Base-by-base conservation (phyloP, 2,888 invertebrate species). In the Ophion obscuratus region DNA sequence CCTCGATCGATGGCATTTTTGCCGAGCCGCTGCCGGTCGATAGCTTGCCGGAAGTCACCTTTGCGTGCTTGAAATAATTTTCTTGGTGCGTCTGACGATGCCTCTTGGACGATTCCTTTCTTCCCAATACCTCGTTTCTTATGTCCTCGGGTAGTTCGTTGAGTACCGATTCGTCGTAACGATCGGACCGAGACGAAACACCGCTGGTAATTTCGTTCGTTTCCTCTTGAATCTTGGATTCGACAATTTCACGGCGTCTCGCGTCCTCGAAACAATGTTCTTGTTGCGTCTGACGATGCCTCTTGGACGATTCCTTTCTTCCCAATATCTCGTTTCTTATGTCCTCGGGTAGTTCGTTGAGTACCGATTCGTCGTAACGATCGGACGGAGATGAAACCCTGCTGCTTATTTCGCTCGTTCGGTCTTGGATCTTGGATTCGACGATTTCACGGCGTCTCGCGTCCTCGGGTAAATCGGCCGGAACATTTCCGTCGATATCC, bases 111-210 rank as follows among this genome's bases (percentile, higher is more conserved):
- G 67, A 5, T 59, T 64, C 44, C 11, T 31, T 68, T 2, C 36
- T 59, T 11, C 80, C 88, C 59, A 88, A 44, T 36, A 96, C 94
- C 92, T 96, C 96, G 17, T 93, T 92, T 59, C 95, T 94, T 84
- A 96, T 94, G 40, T 96, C 95, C 76, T 94, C 94, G 0, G 96
- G 96, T 47, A 96, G 91, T 87, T 95, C 95, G 0, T 94, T 94
- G 64, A 96, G 92, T 10, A 96, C 94, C 53, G 94, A 92, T 20
- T 94, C 90, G 92, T 96, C 96, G 68, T 96, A 95, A 80, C 94
- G 90, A 83, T 86, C 20, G 74, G 66, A 71, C 75, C 2, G n/a
- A n/a, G 59, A 24, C 31, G 17, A 6, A 66, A 31, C 17, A 40
- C 14, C 5, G 61, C 53, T 24, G 10, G 6, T 27, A 36, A n/a